A percentile compares a stretch with the other conserved stretches of the same genome.
These are phyloP conservation scores for Dryococelus australis DNA, from an alignment of 2,888 invertebrate genomes.

Conservation along the genomic window DNA sequence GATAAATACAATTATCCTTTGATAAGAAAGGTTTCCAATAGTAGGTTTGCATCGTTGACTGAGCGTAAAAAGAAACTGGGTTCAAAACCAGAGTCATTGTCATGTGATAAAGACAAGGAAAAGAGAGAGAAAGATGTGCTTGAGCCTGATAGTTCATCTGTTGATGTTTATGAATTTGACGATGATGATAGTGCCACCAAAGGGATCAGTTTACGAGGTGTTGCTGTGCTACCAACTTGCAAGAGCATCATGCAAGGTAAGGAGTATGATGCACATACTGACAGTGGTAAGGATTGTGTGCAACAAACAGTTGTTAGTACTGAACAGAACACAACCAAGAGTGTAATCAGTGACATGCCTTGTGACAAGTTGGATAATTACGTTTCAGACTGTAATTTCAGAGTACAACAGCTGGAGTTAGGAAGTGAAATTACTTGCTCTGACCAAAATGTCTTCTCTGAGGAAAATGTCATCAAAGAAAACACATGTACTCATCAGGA, in stretches of 20 bases:
- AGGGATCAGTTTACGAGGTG: conserved; percentile 26
- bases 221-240: not conserved
- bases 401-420: not conserved
- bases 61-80: conserved; percentile 21
- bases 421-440: not conserved
- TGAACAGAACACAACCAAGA: not conserved
- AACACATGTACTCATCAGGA: not conserved
- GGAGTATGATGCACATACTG: not conserved
- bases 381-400: not conserved
- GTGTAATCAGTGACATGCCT: not conserved
- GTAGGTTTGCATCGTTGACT: conserved; percentile 23
- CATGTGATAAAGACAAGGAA: conserved; percentile 12
- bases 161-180: conserved; percentile 42
- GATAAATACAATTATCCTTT: conserved; percentile 18
- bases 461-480: not conserved
- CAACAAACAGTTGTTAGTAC: not conserved
- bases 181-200: conserved; percentile 34
- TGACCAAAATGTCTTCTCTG: not conserved
- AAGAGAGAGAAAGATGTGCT: not conserved
- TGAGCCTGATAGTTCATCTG: not conserved
- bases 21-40: conserved; percentile 22
- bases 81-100: not conserved
- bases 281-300: not conserved
- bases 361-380: not conserved
- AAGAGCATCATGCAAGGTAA: not conserved